Conservation (phyloP, 2,797 vertebrate genomes). For the Scyliorhinus canicula region DNA sequence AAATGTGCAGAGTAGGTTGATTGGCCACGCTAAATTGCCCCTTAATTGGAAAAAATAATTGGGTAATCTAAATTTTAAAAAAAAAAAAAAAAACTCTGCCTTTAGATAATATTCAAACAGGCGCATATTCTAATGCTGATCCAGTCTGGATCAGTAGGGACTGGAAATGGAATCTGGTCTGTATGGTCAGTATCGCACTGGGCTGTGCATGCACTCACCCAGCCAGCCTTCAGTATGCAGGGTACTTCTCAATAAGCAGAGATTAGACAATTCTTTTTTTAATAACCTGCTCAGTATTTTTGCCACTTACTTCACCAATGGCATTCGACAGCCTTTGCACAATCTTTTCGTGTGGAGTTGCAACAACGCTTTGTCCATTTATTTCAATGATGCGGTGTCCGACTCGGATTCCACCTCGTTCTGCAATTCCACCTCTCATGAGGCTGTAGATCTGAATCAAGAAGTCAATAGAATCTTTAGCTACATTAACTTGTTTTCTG, state of each 20-base stretch:
- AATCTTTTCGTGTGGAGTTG: constrained; percentile 81
- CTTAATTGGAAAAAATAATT: too few species aligned
- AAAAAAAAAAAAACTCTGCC: too few species aligned
- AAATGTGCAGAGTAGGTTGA: too few species aligned
- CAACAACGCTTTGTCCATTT: constrained; percentile 92
- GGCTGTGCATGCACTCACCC: background rate
- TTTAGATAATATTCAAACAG: background rate
- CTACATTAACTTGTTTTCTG: background rate
- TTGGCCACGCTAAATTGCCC: too few species aligned
- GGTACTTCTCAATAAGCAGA: background rate
- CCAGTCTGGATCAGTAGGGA: background rate
- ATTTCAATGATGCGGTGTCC: constrained; percentile 97
- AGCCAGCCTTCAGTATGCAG: background rate
- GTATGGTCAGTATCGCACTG: background rate
- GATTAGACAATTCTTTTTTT: background rate
- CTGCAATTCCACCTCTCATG: constrained; percentile 87
- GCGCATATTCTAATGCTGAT: background rate
- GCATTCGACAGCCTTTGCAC: constrained; percentile 81
- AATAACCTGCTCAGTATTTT: background rate
- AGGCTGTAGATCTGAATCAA: constrained; percentile 86
- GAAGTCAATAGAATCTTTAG: background rate
- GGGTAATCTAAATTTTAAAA: too few species aligned
- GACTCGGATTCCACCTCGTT: constrained; percentile 84
- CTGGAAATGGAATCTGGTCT: background rate
- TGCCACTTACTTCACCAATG: constrained; percentile 69